Percentiles rank a stretch among this genome's conserved stretches.
Conservation (phyloP, 2,797 vertebrate genomes). For the Capromys pilorides region DNA sequence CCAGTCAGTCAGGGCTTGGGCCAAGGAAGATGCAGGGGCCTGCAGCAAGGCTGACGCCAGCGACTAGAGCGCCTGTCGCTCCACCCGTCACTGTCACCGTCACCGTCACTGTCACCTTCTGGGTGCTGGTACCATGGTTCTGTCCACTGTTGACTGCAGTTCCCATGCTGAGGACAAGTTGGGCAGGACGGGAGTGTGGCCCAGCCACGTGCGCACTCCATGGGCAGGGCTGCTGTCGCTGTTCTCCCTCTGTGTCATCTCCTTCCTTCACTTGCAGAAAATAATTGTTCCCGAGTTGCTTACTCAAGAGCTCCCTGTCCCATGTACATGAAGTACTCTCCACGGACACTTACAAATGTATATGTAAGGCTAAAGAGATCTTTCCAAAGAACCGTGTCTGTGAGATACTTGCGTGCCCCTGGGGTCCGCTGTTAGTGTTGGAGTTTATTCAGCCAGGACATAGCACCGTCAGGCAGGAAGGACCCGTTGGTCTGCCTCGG, state of each 20-base stretch:
- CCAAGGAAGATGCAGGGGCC: fast-evolving
- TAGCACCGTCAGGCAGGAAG: not conserved
- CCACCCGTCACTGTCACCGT: not conserved
- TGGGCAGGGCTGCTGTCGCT: not conserved
- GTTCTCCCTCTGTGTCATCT: not conserved
- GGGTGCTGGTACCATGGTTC: not conserved
- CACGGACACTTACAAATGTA: conserved; percentile 24
- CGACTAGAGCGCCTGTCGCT: not conserved
- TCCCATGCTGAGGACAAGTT: not conserved
- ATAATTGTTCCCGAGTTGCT: not conserved
- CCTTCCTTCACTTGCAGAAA: not conserved
- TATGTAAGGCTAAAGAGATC: conserved; percentile 65
- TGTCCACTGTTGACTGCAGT: not conserved
- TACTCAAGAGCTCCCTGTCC: not conserved
- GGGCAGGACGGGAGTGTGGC: not conserved
- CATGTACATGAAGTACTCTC: conserved; percentile 55
- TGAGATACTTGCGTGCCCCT: not conserved
- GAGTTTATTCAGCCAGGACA: not conserved
- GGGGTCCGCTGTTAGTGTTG: not conserved
- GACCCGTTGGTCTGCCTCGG: not conserved
- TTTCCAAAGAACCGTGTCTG: not conserved
- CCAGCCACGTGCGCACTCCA: not conserved
- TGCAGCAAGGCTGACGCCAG: fast-evolving
- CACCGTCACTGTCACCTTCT: not conserved
- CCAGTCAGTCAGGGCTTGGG: fast-evolving